Base-by-base conservation (phyloP, 2,888 invertebrate genomes). In the Pharmacophagus antenor region DNA sequence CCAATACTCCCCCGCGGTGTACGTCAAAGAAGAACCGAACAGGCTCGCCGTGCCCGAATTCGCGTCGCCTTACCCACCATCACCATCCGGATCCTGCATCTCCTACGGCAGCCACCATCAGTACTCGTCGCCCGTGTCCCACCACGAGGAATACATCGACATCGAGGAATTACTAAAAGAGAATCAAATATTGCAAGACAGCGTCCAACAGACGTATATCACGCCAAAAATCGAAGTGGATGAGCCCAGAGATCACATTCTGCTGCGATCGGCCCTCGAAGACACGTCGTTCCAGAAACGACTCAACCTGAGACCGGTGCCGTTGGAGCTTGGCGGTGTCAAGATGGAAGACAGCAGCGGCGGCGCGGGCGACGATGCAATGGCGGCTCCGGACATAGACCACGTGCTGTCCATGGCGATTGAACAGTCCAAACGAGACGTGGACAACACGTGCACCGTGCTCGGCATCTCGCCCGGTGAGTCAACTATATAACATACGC, bases 401-500 rank as follows among this genome's bases (percentile, higher is more conserved):
- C 95, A 95, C 17, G 95, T 96, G 37, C 91, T 96, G 56, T 95
- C 95, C 63, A 92, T 97, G 86, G 97, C 97, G 25, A 95, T 97
- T 71, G 96, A 97, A 77, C 95, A 97, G 80, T 94, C 96, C 67
- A 94, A 95, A 72, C 94, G 95, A 76, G 97, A 97, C 79, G 95
- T 97, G 55, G 95, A 95, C 80, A 95, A 93, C 76, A 96, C 96
- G 10, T 97, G 97, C 85, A 94, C 94, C 56, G 94, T 95, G 70
- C 93, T 97, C 74, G 95, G 95, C 84, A 97, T 97, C 85, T 95
- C 97, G 80, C 94, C 95, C 87, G 97, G 97, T 97, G 85, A 94
- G 94, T 91, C 73, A 77, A 22, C 18, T 12, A 47, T 48, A 21
- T n/a, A 48, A 51, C 52, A 51, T 51, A 60, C 62, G 42, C 50